Percentiles rank a stretch among this genome's conserved stretches.
Evolutionary conservation across 2,888 invertebrate genomes (phyloP).

Genomic region (Aspidiotus destructor): DNA sequence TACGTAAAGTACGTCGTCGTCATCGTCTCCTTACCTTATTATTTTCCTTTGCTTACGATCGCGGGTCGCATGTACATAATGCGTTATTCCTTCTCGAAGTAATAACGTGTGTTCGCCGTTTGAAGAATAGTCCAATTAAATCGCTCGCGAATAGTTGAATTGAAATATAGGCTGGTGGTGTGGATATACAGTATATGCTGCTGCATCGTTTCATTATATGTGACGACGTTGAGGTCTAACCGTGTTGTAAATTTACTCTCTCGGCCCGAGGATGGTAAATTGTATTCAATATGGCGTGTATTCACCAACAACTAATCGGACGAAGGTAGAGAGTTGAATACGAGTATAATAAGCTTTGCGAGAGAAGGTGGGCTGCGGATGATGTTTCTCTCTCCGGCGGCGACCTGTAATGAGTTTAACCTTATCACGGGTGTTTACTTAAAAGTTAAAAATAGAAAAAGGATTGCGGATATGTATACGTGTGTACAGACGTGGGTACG

Average conservation of each 20-base stretch:
- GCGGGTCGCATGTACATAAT: too few species aligned
- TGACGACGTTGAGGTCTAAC: too few species aligned
- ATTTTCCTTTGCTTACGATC: too few species aligned
- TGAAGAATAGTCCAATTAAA: slow-evolving; percentile 25
- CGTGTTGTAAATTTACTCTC: too few species aligned
- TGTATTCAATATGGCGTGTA: too few species aligned
- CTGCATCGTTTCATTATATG: too few species aligned
- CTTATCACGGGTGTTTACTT: slow-evolving; percentile 28
- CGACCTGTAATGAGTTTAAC: slow-evolving; percentile 31
- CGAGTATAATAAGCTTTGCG: slow-evolving; percentile 20
- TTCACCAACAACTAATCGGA: slow-evolving; percentile 7
- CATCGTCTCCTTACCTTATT: neutral
- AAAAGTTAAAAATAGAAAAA: slow-evolving; percentile 24
- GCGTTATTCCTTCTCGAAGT: neutral
- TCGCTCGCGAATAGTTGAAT: slow-evolving; percentile 16
- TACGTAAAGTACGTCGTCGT: neutral
- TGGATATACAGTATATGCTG: neutral
- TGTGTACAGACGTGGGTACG: slow-evolving; percentile 3
- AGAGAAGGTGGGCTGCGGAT: slow-evolving; percentile 20
- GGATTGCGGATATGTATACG: slow-evolving; percentile 9
- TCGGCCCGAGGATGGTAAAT: too few species aligned
- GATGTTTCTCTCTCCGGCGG: slow-evolving; percentile 16
- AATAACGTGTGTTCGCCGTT: neutral
- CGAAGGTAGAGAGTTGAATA: slow-evolving; percentile 21
- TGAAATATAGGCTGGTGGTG: slow-evolving; percentile 10